Evolutionary conservation across 2,888 invertebrate species (phyloP), one percentile per base, ranked within the genome.

Genomic region (Drosophila niveifrons): DNA sequence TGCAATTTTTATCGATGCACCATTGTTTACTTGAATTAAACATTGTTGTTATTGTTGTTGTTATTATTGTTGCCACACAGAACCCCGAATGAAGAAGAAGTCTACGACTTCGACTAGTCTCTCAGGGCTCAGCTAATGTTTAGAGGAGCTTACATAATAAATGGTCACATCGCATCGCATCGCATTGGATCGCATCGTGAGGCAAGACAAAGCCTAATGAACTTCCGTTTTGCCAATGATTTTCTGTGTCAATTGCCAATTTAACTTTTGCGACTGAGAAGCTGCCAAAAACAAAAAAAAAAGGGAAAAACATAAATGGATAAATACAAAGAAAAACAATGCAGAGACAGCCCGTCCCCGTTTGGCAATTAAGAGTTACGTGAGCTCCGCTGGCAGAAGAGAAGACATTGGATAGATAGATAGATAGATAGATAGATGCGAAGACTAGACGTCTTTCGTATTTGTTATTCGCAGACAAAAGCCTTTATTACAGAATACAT

Each of bases 151-250:
- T 77, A 57, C 75, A 75, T 52, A 63, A 77, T 11, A 48, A 23
- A 61, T 43, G 31, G 51, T 51, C 44, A 23, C 11, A 53, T 39
- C 36, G 46, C 11, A 53, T 39, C 36, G 46, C 7, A 13, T 31
- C 50, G 47, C 46, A 8, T 41, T 28, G 44, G 9, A 50, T 57
- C 50, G 59, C 63, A 58, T 67, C 66, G 62, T 66, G 64, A 58
- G 75, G n/a, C 39, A 59, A 71, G 58, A 83, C 70, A 80, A 80
- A 77, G 81, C 80, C 84, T 81, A 85, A 81, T 81, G 79, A 81
- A 72, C 85, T 84, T 81, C 80, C 80, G 80, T 85, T 85, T 82
- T 75, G 64, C 62, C 66, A 76, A 72, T 75, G 77, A 66, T 72
- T 75, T 75, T 75, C 68, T 76, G 78, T 78, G 78, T 73, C 75